phyloP scores from a whole-genome alignment of 2,113 vertebrate species.

The Crotalus horridus region DNA sequence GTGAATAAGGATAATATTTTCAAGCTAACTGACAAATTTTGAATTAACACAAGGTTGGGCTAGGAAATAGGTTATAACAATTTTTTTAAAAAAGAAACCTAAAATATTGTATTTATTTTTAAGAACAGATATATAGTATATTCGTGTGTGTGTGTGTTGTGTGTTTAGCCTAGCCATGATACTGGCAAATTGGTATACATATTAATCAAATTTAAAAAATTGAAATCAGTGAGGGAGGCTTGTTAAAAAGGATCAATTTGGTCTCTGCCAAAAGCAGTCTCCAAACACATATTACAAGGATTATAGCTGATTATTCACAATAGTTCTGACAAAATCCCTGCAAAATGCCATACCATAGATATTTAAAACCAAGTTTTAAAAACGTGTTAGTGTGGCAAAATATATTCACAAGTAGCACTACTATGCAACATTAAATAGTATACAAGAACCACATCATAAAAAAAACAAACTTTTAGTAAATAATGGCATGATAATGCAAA shows the following conservation, averaged over 20 bases:
- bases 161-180: background rate
- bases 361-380: background rate
- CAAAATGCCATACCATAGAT: background rate
- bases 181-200: background rate
- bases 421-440: slow-evolving; percentile 30
- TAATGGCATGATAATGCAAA: slow-evolving; percentile 34
- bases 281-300: background rate
- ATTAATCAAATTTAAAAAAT: background rate
- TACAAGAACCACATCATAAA: slow-evolving; percentile 13
- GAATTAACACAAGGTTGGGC: background rate
- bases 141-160: background rate
- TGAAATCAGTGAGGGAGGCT: background rate
- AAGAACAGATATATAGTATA: background rate
- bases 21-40: background rate
- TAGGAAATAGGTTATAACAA: background rate
- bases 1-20: background rate
- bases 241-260: background rate
- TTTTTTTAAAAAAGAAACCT: background rate
- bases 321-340: background rate
- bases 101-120: background rate
- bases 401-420: slow-evolving; percentile 18
- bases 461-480: slow-evolving; percentile 28
- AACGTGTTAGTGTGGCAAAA: background rate
- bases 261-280: background rate
- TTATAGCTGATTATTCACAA: background rate